Percentiles rank a stretch among this genome's conserved stretches.
These are phyloP conservation scores for Empidonax traillii DNA, from an alignment of 2,113 vertebrate genomes.

Conservation along the genomic window DNA sequence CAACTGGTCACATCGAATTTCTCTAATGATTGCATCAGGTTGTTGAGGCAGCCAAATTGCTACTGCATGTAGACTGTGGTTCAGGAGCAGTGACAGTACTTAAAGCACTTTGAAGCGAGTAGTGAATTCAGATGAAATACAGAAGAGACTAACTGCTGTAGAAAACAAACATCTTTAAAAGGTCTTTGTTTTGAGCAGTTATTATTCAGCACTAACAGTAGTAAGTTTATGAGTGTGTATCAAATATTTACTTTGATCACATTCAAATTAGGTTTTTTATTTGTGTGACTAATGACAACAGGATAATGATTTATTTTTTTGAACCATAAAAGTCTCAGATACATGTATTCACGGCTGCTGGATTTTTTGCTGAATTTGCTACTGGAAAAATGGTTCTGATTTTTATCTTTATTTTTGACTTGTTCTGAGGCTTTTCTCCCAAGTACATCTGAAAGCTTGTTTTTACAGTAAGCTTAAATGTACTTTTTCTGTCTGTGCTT, in stretches of 20 bases:
- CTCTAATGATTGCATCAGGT: slow-evolving; percentile 47
- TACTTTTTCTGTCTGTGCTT: slow-evolving; percentile 9
- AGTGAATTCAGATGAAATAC: slow-evolving; percentile 26
- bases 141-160: slow-evolving; percentile 25
- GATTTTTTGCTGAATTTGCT: slow-evolving; percentile 39
- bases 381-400: slow-evolving; percentile 17
- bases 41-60: slow-evolving; percentile 55
- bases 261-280: slow-evolving; percentile 50
- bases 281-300: slow-evolving; percentile 43
- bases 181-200: slow-evolving; percentile 54
- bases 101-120: neutral
- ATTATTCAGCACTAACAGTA: slow-evolving; percentile 55
- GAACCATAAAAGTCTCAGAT: slow-evolving; percentile 27
- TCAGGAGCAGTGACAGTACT: slow-evolving; percentile 49
- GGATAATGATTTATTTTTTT: slow-evolving; percentile 40
- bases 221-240: slow-evolving; percentile 47
- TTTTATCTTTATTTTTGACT: slow-evolving; percentile 36
- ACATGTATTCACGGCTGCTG: neutral
- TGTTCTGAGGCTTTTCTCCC: slow-evolving; percentile 28
- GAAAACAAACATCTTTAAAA: slow-evolving; percentile 44
- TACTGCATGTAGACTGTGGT: slow-evolving; percentile 13
- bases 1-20: slow-evolving; percentile 36
- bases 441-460: neutral
- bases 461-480: slow-evolving; percentile 27
- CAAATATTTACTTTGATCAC: slow-evolving; percentile 59